These are phyloP conservation scores for Stegana nigrithorax DNA, from an alignment of 2,888 invertebrate species.

Conservation along the genomic window DNA sequence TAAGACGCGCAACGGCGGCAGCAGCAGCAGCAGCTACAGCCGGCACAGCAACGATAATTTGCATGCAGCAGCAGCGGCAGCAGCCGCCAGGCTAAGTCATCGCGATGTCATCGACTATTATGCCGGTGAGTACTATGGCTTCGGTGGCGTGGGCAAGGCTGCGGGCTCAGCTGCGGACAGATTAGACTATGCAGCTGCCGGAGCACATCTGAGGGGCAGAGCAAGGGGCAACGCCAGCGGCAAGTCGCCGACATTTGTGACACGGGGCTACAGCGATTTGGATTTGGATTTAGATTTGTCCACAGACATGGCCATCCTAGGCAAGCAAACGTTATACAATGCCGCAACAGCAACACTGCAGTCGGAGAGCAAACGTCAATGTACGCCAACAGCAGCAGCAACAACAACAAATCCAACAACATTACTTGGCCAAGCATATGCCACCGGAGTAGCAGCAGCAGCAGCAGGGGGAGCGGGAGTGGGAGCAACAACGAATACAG, in stretches of 20 bases:
- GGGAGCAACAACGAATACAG: conserved; percentile 21
- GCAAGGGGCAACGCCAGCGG: conserved; percentile 17
- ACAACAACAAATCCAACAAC: conserved; percentile 1
- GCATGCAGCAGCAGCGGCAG: too few species aligned
- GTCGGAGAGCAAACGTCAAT: conserved; percentile 9
- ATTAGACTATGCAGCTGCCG: conserved; percentile 16
- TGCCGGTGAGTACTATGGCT: conserved; percentile 44
- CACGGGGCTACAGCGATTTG: too few species aligned
- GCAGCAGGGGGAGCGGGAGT: background rate
- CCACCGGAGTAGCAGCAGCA: conserved; percentile 9
- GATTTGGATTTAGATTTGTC: too few species aligned
- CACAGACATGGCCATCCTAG: conserved; percentile 4
- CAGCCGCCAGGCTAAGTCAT: too few species aligned
- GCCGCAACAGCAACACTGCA: conserved; percentile 19
- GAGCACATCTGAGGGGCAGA: conserved; percentile 21
- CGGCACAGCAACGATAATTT: background rate
- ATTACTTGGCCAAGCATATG: background rate
- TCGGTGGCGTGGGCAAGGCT: conserved; percentile 30
- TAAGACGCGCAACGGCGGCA: conserved; percentile 36
- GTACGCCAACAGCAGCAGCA: conserved; percentile 20
- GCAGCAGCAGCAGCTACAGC: conserved; percentile 21
- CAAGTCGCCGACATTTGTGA: background rate
- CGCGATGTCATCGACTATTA: too few species aligned
- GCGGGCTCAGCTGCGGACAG: conserved; percentile 27
- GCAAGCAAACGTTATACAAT: background rate